These are phyloP conservation scores for Carapus acus DNA, from an alignment of 2,797 vertebrate species.

Conservation along the genomic window DNA sequence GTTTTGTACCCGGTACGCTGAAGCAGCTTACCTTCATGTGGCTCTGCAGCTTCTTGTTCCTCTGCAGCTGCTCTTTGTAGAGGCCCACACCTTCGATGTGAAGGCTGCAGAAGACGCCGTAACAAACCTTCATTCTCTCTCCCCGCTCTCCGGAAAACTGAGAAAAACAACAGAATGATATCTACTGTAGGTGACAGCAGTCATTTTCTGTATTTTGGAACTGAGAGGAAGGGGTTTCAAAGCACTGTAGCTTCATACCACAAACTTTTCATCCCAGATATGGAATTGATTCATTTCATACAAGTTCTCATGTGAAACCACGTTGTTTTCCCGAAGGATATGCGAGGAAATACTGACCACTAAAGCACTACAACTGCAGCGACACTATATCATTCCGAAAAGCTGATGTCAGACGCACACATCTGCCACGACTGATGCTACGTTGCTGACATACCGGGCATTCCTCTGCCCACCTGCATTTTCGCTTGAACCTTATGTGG, in stretches of 20 bases:
- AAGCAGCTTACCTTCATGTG: slow-evolving; percentile 76
- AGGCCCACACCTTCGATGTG: slow-evolving; percentile 77
- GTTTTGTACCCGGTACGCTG: not conserved
- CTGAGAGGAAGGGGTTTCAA: too few species aligned
- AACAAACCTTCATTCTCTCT: slow-evolving; percentile 76
- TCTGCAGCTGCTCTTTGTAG: slow-evolving; percentile 87
- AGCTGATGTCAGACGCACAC: slow-evolving; percentile 7
- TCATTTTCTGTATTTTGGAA: too few species aligned
- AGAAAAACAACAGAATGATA: slow-evolving; percentile 7
- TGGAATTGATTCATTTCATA: too few species aligned
- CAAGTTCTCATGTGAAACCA: too few species aligned
- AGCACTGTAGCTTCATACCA: too few species aligned
- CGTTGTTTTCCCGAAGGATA: too few species aligned
- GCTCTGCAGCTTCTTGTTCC: slow-evolving; percentile 86
- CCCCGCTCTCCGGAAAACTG: slow-evolving; percentile 86
- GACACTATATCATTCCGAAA: slow-evolving; percentile 5
- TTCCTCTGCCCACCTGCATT: slow-evolving; percentile 26
- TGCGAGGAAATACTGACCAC: not conserved
- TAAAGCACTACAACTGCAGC: slow-evolving; percentile 4
- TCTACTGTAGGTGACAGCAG: too few species aligned
- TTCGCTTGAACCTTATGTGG: not conserved
- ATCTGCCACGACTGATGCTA: not conserved
- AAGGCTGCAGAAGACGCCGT: slow-evolving; percentile 81
- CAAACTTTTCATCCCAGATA: too few species aligned
- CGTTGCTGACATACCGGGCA: slow-evolving; percentile 33